Evolutionary conservation across 2,113 vertebrate species (phyloP).

Genomic region (Sylvilagus bachmani): DNA sequence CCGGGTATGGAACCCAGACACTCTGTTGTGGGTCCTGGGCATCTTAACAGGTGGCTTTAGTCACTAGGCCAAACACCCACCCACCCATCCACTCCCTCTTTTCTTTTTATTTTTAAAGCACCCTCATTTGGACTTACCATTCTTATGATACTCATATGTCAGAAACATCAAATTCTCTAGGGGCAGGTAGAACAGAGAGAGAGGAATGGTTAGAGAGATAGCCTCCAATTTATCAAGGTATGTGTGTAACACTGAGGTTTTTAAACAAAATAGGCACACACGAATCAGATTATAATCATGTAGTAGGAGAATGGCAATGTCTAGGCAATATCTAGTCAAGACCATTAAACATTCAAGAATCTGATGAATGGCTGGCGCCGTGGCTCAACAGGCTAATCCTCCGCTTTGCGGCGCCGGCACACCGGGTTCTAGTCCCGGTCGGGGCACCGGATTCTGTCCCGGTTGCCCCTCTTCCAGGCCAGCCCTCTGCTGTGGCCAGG

Average conservation of each 20-base stretch:
- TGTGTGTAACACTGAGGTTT: constrained; percentile 19
- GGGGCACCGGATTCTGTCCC: no score
- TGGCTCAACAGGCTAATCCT: no score
- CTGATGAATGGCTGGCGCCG: no score
- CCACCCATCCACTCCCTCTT: background rate
- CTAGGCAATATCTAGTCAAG: background rate
- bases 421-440: no score
- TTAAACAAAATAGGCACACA: constrained; percentile 51
- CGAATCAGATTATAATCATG: background rate
- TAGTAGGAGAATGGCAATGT: background rate
- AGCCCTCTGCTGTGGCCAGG: no score
- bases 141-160: constrained; percentile 34
- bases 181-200: constrained; percentile 28
- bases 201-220: background rate
- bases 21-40: no score
- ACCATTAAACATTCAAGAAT: constrained; percentile 15
- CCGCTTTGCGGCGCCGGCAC: no score
- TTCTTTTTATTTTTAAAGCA: constrained; percentile 18
- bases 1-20: no score
- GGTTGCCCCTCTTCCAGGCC: no score
- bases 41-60: no score
- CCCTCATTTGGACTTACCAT: constrained; percentile 30
- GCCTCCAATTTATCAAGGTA: constrained; percentile 58
- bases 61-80: no score
- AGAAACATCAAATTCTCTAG: constrained; percentile 60